phyloP scores from a whole-genome alignment of 2,113 vertebrate species.

The Eretmochelys imbricata region DNA sequence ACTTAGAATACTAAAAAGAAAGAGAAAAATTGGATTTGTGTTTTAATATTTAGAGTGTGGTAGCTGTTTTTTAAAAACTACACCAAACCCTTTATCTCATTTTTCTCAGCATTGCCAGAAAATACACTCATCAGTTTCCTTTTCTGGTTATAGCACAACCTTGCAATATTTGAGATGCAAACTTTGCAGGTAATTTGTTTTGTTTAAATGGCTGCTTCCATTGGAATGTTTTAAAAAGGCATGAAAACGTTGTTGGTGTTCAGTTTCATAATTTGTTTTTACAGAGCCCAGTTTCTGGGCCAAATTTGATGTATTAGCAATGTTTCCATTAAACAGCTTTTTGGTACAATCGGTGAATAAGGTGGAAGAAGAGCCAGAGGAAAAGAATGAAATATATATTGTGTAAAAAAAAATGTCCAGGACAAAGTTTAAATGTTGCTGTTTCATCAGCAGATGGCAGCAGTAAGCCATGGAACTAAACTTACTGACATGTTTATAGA shows the following conservation, averaged over 20 bases:
- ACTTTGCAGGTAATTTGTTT: not conserved
- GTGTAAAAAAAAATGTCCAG: not conserved
- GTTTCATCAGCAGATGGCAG: conserved; percentile 79
- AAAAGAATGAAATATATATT: not conserved
- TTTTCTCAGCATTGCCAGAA: not conserved
- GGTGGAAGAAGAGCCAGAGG: not conserved
- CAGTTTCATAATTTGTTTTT: not conserved
- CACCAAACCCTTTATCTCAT: not conserved
- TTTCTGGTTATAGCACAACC: not conserved
- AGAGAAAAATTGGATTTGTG: not conserved
- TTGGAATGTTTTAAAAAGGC: not conserved
- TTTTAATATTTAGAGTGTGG: not conserved
- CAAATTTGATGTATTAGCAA: not conserved
- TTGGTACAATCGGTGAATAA: not conserved
- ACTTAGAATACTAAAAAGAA: not conserved
- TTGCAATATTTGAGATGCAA: not conserved
- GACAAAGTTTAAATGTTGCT: not conserved
- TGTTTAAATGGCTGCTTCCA: not conserved
- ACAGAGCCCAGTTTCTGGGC: not conserved
- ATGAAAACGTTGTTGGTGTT: not conserved
- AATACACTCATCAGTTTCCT: not conserved
- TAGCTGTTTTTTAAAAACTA: not conserved
- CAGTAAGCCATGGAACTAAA: conserved; percentile 49
- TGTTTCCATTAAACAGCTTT: not conserved
- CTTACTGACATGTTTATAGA: not conserved